phyloP scores from a whole-genome alignment of 1,140 invertebrate species.

The Brachionus calyciflorus region DNA sequence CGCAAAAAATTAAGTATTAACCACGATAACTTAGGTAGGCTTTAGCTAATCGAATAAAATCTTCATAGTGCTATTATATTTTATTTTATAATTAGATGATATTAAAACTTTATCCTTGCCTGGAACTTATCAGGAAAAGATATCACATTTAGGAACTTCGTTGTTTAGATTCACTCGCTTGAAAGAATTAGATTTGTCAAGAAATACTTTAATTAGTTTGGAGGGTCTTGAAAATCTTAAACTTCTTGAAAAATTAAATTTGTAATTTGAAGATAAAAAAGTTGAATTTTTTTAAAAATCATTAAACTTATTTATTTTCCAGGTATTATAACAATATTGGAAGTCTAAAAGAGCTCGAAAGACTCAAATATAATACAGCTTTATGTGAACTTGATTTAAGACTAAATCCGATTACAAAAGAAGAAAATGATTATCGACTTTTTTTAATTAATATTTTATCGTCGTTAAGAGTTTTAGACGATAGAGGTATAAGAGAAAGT shows the following conservation, averaged over 20 bases:
- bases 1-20: conserved; percentile 55
- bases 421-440: conserved; percentile 59
- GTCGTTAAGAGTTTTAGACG: conserved; percentile 55
- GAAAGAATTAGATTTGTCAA: conserved; percentile 58
- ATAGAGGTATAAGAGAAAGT: conserved; percentile 57
- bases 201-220: conserved; percentile 54
- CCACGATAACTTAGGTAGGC: conserved; percentile 58
- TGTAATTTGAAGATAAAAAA: conserved; percentile 54
- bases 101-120: conserved; percentile 58
- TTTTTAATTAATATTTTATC: conserved; percentile 60
- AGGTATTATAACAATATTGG: conserved; percentile 60
- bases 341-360: conserved; percentile 56
- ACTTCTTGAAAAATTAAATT: conserved; percentile 58
- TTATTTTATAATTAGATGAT: conserved; percentile 57
- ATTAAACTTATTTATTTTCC: background rate
- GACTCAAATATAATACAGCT: conserved; percentile 53
- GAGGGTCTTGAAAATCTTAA: conserved; percentile 59
- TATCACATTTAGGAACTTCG: conserved; percentile 55
- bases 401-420: conserved; percentile 59
- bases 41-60: background rate
- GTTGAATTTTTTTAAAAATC: background rate
- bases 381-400: conserved; percentile 58
- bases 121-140: conserved; percentile 61
- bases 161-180: conserved; percentile 57
- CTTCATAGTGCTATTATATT: background rate